Conservation (phyloP, 92 coral and sea anemone genomes). For the Desmophyllum pertusum region DNA sequence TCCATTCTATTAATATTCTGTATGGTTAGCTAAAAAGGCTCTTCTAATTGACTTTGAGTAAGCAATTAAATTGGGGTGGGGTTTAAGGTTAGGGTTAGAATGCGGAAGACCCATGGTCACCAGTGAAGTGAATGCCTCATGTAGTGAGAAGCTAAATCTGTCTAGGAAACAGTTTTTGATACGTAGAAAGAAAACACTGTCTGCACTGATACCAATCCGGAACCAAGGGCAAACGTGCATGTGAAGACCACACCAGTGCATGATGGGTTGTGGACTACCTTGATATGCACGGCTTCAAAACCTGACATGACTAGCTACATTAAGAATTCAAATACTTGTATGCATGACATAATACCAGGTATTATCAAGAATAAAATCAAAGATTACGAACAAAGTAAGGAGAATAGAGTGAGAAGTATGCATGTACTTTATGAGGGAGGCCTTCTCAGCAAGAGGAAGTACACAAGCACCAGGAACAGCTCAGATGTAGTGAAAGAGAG, state of each 20-base stretch:
- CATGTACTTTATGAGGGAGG: constrained; percentile 71
- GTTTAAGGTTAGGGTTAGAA: constrained; percentile 6
- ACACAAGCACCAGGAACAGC: constrained; percentile 51
- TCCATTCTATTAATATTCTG: too few species aligned
- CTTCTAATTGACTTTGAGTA: neutral
- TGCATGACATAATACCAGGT: constrained; percentile 40
- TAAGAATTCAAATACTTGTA: constrained; percentile 39
- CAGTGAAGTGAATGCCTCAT: constrained; percentile 2
- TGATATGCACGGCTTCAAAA: constrained; percentile 49
- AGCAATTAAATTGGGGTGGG: neutral
- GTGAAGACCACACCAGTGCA: constrained; percentile 39
- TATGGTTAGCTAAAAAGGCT: too few species aligned
- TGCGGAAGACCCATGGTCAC: constrained; percentile 12
- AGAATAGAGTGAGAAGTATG: constrained; percentile 63
- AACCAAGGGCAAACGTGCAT: neutral
- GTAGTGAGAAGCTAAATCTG: constrained; percentile 45
- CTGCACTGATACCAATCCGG: constrained; percentile 55
- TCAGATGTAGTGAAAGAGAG: constrained; percentile 23
- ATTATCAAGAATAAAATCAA: constrained; percentile 37
- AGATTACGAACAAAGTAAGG: constrained; percentile 46
- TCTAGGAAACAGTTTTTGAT: constrained; percentile 47
- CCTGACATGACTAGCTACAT: constrained; percentile 45
- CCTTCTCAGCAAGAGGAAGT: constrained; percentile 51
- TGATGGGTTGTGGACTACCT: constrained; percentile 57
- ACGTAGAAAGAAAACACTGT: constrained; percentile 59